Base-by-base conservation (phyloP, 1,140 invertebrate genomes). In the Drosophila nannoptera region DNA sequence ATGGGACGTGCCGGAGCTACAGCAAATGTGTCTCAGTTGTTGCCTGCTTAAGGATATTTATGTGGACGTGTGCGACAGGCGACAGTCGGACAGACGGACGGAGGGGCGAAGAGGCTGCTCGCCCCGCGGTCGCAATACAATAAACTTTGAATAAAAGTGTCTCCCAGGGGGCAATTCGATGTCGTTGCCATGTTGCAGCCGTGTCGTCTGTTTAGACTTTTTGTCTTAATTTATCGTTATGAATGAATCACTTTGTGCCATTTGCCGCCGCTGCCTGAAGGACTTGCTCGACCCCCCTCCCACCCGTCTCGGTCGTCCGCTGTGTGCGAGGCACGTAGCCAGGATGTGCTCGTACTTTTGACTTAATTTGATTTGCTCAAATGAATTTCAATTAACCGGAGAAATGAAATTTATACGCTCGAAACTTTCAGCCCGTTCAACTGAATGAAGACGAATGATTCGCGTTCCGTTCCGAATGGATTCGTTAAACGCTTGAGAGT, bases 351-450 rank as follows among this genome's bases (percentile, higher is more conserved):
- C 49, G 46, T 72, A 86, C 82, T 86, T 87, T 81, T 81, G 68
- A 86, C 77, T 86, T 86, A 81, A 86, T 87, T 86, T 81, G 81
- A 86, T 86, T 86, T 86, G 49, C 68, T 70, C 77, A 74, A 86
- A 86, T 86, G 82, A 86, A 86, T 86, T 86, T 86, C 81, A 86
- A 86, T 86, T 86, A 86, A 78, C 71, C 76, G 22, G 3, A 9
- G 58, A 67, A 84, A 84, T 84, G 77, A 75, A 84, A 86, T 84
- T 84, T 75, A 84, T 75, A 70, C 69, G 66, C 46, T 69, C 54
- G 16, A 56, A 56, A 50, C 46, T 61, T 36, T 9, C n/a, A 61
- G 32, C 3, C 38, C 22, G 54, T n/a, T 12, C 7, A 40, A 9
- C 38, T 43, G 54, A 56, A 45, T 56, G n/a, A 56, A 56, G 12